phyloP scores from a whole-genome alignment of 2,797 vertebrate genomes.

The Galago senegalensis region DNA sequence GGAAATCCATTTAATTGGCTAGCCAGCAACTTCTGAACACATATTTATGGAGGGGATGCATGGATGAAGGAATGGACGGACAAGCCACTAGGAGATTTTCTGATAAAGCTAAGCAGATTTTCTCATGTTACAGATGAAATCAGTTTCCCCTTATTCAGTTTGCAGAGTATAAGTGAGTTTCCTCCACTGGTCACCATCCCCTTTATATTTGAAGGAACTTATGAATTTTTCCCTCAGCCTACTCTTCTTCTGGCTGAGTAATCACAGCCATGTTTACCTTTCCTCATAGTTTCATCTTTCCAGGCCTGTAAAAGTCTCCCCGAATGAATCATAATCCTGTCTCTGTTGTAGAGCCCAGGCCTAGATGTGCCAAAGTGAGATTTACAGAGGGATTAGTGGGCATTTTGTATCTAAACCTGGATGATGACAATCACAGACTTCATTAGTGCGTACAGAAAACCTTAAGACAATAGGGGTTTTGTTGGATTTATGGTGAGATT shows the following conservation, averaged over 20 bases:
- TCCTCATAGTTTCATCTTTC: slow-evolving; percentile 38
- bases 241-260: neutral
- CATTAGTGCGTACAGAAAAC: slow-evolving; percentile 72
- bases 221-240: neutral
- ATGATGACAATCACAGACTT: slow-evolving; percentile 69
- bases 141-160: slow-evolving; percentile 26
- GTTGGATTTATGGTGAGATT: slow-evolving; percentile 48
- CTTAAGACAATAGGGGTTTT: slow-evolving; percentile 75
- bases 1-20: neutral
- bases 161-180: neutral
- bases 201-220: slow-evolving; percentile 18
- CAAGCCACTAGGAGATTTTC: neutral
- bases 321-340: neutral
- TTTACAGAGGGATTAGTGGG: slow-evolving; percentile 66
- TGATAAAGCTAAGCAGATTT: slow-evolving; percentile 3
- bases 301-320: neutral
- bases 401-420: slow-evolving; percentile 64
- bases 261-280: neutral
- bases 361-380: slow-evolving; percentile 67
- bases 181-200: neutral
- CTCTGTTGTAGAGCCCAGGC: slow-evolving; percentile 45
- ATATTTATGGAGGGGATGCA: neutral
- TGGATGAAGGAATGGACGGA: neutral
- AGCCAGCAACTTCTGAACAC: neutral
- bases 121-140: slow-evolving; percentile 46